phyloP scores from a whole-genome alignment of 1,140 invertebrate genomes.

The Trichonephila clavipes region DNA sequence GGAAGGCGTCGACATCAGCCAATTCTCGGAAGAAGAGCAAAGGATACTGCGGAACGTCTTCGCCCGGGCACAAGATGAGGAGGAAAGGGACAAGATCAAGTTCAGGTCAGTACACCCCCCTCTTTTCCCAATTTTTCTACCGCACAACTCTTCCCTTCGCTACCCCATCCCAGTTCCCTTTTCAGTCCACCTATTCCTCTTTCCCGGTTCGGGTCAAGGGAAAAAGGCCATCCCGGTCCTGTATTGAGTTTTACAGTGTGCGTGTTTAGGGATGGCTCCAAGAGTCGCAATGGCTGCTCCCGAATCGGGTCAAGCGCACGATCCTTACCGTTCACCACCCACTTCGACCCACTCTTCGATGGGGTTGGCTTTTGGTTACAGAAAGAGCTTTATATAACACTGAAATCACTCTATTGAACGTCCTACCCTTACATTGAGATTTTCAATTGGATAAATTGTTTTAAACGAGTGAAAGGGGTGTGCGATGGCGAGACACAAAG shows the following conservation, averaged over 20 bases:
- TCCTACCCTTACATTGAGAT: no score
- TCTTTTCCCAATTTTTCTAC: conserved; percentile 2
- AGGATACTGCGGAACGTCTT: conserved; percentile 98
- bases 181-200: background rate
- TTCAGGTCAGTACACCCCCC: conserved; percentile 88
- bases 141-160: background rate
- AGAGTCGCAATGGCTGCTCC: conserved; percentile 54
- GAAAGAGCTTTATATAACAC: background rate
- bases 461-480: background rate
- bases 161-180: background rate
- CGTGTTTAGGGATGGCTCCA: background rate
- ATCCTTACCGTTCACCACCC: background rate
- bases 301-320: conserved; percentile 57
- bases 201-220: background rate
- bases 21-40: conserved; percentile 98
- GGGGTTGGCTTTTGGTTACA: background rate
- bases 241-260: background rate
- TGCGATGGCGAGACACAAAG: background rate
- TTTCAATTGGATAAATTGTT: background rate
- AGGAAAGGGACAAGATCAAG: conserved; percentile 96
- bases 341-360: background rate
- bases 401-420: background rate
- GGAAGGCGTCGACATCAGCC: conserved; percentile 89
- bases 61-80: conserved; percentile 97
- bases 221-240: background rate